These are phyloP conservation scores for Struthio camelus DNA, from an alignment of 2,113 vertebrate genomes.

Conservation along the genomic window DNA sequence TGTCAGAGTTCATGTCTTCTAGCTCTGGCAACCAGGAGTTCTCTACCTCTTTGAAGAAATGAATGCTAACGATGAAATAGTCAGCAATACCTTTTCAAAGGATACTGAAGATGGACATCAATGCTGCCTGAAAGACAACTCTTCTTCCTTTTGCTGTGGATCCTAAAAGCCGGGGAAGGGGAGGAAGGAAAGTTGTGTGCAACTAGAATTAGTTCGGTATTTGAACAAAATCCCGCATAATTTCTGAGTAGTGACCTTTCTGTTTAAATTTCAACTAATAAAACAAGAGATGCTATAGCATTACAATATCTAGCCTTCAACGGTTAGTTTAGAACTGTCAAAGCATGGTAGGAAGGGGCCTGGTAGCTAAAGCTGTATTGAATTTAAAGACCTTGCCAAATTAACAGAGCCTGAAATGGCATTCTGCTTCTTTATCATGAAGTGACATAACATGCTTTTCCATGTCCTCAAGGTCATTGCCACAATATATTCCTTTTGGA, in stretches of 20 bases:
- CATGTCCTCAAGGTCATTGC: slow-evolving; percentile 37
- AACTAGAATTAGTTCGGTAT: neutral
- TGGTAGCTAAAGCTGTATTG: neutral
- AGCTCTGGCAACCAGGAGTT: neutral
- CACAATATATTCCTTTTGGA: slow-evolving; percentile 27
- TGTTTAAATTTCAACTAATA: neutral
- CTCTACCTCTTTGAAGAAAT: neutral
- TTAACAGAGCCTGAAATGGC: neutral
- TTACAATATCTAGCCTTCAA: neutral
- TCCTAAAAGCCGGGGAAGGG: neutral
- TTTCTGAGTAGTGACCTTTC: neutral
- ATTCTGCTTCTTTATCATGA: slow-evolving; percentile 35
- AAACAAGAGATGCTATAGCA: neutral
- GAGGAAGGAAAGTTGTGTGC: neutral
- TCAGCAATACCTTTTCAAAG: neutral
- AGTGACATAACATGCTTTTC: slow-evolving; percentile 14
- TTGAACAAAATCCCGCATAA: neutral
- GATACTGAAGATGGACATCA: neutral
- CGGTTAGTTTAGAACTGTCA: neutral
- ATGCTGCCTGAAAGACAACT: neutral
- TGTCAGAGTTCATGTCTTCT: neutral
- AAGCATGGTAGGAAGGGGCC: neutral
- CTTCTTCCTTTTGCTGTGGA: neutral
- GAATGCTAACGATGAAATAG: neutral
- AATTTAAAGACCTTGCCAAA: neutral